phyloP scores from a whole-genome alignment of 2,113 vertebrate genomes.

The Passer montanus region DNA sequence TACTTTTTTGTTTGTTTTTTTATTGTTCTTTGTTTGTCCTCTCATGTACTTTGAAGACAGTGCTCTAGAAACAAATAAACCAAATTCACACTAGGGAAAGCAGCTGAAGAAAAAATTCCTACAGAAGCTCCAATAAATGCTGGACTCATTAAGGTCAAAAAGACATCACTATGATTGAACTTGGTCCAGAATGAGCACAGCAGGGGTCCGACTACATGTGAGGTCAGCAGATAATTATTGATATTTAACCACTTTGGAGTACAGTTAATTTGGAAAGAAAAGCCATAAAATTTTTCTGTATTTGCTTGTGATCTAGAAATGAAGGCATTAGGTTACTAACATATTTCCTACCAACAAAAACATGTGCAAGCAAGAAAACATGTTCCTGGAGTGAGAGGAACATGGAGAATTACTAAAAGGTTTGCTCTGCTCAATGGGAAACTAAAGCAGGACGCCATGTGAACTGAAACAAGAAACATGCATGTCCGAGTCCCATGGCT shows the following conservation, averaged over 20 bases:
- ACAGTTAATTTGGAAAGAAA: background rate
- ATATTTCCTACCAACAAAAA: background rate
- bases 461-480: background rate
- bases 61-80: background rate
- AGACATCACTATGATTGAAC: background rate
- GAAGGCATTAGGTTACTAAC: background rate
- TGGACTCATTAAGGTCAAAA: background rate
- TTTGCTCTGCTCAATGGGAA: background rate
- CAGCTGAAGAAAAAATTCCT: background rate
- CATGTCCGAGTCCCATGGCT: background rate
- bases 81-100: background rate
- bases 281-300: background rate
- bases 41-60: background rate
- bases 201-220: background rate
- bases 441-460: background rate
- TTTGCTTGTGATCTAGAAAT: background rate
- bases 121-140: background rate
- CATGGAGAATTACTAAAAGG: background rate
- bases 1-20: too few species aligned
- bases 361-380: fast-evolving
- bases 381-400: background rate
- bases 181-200: background rate
- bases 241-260: background rate
- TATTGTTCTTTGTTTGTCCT: background rate
- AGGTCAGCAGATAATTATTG: background rate